Base-by-base conservation (phyloP, 2,113 vertebrate genomes). In the Chascanopsetta lugubris region DNA sequence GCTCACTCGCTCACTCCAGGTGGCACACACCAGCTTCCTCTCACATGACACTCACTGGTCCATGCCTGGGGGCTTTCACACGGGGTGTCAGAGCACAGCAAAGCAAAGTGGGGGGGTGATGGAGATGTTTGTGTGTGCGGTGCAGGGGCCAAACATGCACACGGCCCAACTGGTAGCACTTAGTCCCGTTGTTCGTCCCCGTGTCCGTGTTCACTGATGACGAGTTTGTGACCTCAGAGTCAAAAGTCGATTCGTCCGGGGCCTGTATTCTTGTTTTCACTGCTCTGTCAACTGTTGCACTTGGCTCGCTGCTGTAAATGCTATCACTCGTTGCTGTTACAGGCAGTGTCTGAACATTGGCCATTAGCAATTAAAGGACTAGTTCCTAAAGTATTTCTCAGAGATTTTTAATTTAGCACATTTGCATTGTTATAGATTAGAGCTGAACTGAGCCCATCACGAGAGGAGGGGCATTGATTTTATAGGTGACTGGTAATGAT, bases 191-290 rank as follows among this genome's bases (percentile, higher is more conserved):
- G 38, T 42, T 42, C 6, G 15, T 80, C 81, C 48, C 17, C 56
- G 62, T 72, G 72, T 83, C 68, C 54, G 75, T n/a, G 72, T 63
- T 79, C 73, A 79, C 85, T 82, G 75, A 78, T 61, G 58, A 89
- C 47, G 77, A 83, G 86, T 38, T 38, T 5, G 6, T 36, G 72
- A 40, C 50, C 6, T 5, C 18, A 42, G 38, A 18, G 38, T 4
- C 10, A 15, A 18, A 40, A 29, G 26, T 40, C 27, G 17, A 57
- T 63, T 48, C 8, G 27, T 53, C 20, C 20, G 13, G 5, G 2
- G 22, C 25, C 24, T 20, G 47, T 24, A n/a, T n/a, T n/a, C 10
- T 18, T 46, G 22, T 60, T 38, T 54, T 21, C 4, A n/a, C 48
- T 17, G 29, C 38, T 36, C 3, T 7, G 18, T 20, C 25, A 12